Evolutionary conservation across 2,888 invertebrate genomes (phyloP).

Genomic region (Galerucella pusilla): DNA sequence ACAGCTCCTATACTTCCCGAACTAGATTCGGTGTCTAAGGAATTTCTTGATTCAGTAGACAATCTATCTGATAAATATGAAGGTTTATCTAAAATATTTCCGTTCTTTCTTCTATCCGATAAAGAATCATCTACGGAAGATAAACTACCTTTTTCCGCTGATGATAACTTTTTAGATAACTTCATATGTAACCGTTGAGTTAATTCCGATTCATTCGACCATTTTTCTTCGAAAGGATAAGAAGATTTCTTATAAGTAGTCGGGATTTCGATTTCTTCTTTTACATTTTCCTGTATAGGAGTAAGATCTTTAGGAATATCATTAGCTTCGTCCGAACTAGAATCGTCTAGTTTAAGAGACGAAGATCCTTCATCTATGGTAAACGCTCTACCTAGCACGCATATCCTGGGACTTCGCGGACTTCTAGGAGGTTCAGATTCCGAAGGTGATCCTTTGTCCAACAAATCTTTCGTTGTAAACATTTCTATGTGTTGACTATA

Average conservation of each 20-base stretch:
- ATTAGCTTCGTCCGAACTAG: constrained; percentile 59
- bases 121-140: constrained; percentile 62
- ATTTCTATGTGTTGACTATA: constrained; percentile 79
- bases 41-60: constrained; percentile 76
- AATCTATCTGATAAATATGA: constrained; percentile 61
- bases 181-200: constrained; percentile 62
- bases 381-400: constrained; percentile 63
- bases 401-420: constrained; percentile 62
- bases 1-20: constrained; percentile 80
- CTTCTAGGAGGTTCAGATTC: constrained; percentile 59
- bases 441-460: constrained; percentile 63
- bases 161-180: constrained; percentile 62
- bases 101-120: constrained; percentile 53
- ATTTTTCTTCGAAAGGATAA: constrained; percentile 65
- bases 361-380: constrained; percentile 64
- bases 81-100: constrained; percentile 58
- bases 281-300: constrained; percentile 56
- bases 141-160: constrained; percentile 60
- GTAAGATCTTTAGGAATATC: constrained; percentile 61
- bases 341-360: constrained; percentile 52
- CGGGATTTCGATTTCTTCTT: constrained; percentile 46
- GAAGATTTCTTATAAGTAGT: constrained; percentile 57
- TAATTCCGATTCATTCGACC: constrained; percentile 64
- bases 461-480: constrained; percentile 73
- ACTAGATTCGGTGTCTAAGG: constrained; percentile 80